Base-by-base conservation (phyloP, 2,888 invertebrate genomes). In the Agriopis leucophaearia region DNA sequence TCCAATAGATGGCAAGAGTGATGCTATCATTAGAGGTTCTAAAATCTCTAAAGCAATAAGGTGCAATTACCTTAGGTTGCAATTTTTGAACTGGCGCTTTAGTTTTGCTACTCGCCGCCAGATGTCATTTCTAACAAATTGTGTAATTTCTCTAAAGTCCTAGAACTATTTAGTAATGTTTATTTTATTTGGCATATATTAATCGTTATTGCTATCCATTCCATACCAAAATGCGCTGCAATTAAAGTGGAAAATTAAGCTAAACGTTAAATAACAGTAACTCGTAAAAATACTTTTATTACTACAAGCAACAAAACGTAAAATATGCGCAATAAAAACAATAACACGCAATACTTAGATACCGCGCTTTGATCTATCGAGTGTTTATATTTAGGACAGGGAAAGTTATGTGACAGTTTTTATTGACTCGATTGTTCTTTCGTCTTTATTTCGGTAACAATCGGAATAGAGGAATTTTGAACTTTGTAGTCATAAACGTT, bases 91-190 rank as follows among this genome's bases (percentile, higher is more conserved):
- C 10, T 8, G 9, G 44, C n/a, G 13, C 15, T 45, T 47, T 74
- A 74, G 69, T 82, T 68, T 13, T 8, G 57, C 83, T 83, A 85
- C 73, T 84, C 70, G 61, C 54, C 73, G 62, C 76, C 70, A 86
- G 88, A 81, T 83, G 83, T 72, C 84, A n/a, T 51, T 67, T 4
- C 15, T n/a, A 16, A 9, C 4, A 35, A 12, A 12, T 50, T 27
- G 8, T 50, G 44, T n/a, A 27, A 27, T 27, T 27, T 27, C n/a
- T n/a, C n/a, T n/a, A n/a, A n/a, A 27, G 27, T 27, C 27, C 27
- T 27, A 27, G 27, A 27, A 27, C 5, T 27, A 27, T 2, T 27
- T 27, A 27, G 5, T 27, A 27, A 27, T 27, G 5, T 27, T n/a
- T 27, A 27, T 27, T 27, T 27, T 3, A 5, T 5, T 27, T 27